These are phyloP conservation scores for Lasioglossum marginatum DNA, from an alignment of 2,888 invertebrate species.

Conservation along the genomic window DNA sequence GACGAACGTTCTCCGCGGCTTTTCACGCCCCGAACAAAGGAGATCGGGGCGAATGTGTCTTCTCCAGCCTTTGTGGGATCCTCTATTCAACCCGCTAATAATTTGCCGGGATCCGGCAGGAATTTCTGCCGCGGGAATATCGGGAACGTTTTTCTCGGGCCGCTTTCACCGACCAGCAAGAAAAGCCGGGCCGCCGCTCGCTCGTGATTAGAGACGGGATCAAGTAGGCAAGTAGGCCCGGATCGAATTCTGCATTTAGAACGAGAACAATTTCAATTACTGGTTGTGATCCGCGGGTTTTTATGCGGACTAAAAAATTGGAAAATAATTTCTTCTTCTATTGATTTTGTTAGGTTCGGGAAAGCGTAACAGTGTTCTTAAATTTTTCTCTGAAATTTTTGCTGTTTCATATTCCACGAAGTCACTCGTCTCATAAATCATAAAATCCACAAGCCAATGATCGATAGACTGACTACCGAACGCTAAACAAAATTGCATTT, in stretches of 20 bases:
- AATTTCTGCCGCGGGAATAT: constrained; percentile 21
- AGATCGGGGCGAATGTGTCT: constrained; percentile 28
- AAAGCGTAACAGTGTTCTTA: too few relatives aligned
- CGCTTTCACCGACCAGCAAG: constrained; percentile 5
- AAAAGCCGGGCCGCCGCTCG: background rate
- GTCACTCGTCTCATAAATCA: too few relatives aligned
- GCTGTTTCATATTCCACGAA: background rate
- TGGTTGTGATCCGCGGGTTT: too few relatives aligned
- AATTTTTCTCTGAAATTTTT: background rate
- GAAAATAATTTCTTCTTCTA: too few relatives aligned
- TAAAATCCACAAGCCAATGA: too few relatives aligned
- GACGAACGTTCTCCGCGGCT: constrained; percentile 27
- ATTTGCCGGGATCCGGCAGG: constrained; percentile 4
- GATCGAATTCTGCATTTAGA: background rate
- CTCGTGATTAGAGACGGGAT: background rate
- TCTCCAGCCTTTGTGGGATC: constrained; percentile 35
- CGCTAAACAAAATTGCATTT: too few relatives aligned
- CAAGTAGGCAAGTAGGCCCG: background rate
- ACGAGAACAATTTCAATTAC: too few relatives aligned
- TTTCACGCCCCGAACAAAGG: constrained; percentile 58
- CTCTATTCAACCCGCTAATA: constrained; percentile 48
- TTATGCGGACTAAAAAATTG: too few relatives aligned
- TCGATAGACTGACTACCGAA: background rate
- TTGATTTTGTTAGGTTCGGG: too few relatives aligned
- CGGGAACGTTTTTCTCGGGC: constrained; percentile 11